Base-by-base conservation (phyloP, 2,797 vertebrate species). In the Falco novaeseelandiae region DNA sequence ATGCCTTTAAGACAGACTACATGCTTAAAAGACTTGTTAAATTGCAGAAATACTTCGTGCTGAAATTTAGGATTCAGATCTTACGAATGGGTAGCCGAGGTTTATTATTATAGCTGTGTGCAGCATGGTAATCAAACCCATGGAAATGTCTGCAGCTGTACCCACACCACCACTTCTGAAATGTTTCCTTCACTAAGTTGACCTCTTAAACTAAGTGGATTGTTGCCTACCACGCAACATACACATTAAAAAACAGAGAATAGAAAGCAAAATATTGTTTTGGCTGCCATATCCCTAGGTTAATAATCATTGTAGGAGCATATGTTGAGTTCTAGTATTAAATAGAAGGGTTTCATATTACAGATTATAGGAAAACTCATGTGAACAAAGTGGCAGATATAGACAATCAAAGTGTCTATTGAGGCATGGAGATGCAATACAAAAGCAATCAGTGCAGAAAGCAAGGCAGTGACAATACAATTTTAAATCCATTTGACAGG, bases 401-500 rank as follows among this genome's bases (percentile, higher is more conserved):
- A 97, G 86, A 97, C 91, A 98, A 97, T 98, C 97, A 95, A 97
- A 96, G 76, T 55, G 42, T 95, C 97, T 98, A 93, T 80, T 97
- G 98, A 98, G 97, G 97, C 98, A 97, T 95, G 95, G 97, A 97
- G 91, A 91, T 97, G 92, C 92, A 82, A 88, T 93, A 95, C 92
- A 95, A 94, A 97, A 96, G 87, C 93, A 97, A 97, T 98, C 97
- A 96, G 89, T 63, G 92, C 87, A 96, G 93, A 98, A 97, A 97
- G 96, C 92, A 93, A 95, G 54, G 79, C 89, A 86, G 67, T 91
- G 96, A 97, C 96, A 97, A 96, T 95, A 93, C 87, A 96, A 97
- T 97, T 97, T 97, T 85, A 97, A 98, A 98, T 94, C 95, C 95
- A 96, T 97, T 96, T 97, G 96, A 97, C 95, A 98, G 95, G 86